phyloP scores from a whole-genome alignment of 1,140 invertebrate species.

The Dreissena rostriformis region DNA sequence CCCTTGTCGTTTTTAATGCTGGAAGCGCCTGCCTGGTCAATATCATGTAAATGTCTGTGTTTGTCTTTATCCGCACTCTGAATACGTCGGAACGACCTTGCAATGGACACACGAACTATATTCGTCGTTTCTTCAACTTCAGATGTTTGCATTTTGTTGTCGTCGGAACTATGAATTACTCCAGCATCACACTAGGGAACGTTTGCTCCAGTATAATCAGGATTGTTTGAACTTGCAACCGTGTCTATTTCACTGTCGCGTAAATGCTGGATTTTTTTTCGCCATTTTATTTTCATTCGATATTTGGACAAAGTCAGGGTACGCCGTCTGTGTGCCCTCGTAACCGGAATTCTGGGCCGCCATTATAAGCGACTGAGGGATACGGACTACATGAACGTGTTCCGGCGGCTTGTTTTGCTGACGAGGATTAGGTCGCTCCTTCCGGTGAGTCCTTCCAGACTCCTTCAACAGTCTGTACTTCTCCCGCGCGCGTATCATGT shows the following conservation, averaged over 20 bases:
- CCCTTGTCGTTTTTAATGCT: conserved; percentile 15
- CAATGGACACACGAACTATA: conserved; percentile 1
- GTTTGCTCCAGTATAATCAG: background rate
- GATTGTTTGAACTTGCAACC: conserved; percentile 8
- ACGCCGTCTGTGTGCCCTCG: background rate
- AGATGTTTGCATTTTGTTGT: background rate
- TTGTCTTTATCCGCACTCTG: conserved; percentile 56
- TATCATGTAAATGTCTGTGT: background rate
- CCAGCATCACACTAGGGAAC: no score
- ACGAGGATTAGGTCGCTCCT: conserved; percentile 38
- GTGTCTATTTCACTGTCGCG: conserved; percentile 8
- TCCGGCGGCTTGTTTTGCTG: conserved; percentile 24
- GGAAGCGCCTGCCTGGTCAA: conserved; percentile 4
- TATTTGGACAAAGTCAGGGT: background rate
- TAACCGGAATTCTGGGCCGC: conserved; percentile 60
- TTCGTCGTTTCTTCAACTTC: background rate
- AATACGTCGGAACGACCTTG: conserved; percentile 55
- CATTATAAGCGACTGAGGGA: conserved; percentile 63
- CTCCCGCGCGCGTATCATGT: conserved; percentile 73
- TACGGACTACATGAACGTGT: conserved; percentile 56
- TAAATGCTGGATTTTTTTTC: background rate
- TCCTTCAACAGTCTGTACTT: conserved; percentile 49
- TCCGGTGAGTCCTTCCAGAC: conserved; percentile 46
- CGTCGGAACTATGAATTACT: background rate
- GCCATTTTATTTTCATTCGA: background rate